Conservation (phyloP, 2,888 invertebrate genomes). For the Neoitamus cyanurus region DNA sequence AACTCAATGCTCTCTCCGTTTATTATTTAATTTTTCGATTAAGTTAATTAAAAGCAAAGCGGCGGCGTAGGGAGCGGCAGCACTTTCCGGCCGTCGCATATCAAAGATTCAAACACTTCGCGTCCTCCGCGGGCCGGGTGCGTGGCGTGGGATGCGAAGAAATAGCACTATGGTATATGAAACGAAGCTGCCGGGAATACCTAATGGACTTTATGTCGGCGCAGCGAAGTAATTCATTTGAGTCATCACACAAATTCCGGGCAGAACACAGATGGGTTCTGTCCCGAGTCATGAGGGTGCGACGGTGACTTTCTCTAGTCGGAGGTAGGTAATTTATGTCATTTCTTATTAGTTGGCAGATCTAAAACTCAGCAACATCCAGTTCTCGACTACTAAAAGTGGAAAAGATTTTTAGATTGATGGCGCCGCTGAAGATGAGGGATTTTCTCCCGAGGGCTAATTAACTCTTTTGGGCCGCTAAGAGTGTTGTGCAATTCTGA, state of each 20-base stretch:
- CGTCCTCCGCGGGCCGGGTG: background rate
- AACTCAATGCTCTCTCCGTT: background rate
- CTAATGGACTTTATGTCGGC: background rate
- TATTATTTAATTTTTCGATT: slow-evolving; percentile 29
- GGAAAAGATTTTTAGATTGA: background rate
- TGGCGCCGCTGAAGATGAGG: background rate
- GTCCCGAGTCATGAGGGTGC: background rate
- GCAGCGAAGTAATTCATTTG: background rate
- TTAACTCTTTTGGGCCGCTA: background rate
- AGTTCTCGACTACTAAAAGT: background rate
- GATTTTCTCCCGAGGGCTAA: background rate
- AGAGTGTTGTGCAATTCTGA: background rate
- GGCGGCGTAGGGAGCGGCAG: background rate
- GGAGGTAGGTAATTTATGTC: background rate
- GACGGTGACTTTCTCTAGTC: background rate
- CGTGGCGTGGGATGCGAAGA: background rate
- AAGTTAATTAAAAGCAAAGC: slow-evolving; percentile 10
- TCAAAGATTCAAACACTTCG: background rate
- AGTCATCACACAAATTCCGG: background rate
- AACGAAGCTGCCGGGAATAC: background rate
- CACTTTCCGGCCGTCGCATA: background rate
- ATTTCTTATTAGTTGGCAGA: background rate
- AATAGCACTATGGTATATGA: background rate
- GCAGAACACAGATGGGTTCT: background rate
- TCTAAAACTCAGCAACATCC: background rate